Evolutionary conservation across 2,797 vertebrate species (phyloP).

Genomic region (Tadarida brasiliensis): DNA sequence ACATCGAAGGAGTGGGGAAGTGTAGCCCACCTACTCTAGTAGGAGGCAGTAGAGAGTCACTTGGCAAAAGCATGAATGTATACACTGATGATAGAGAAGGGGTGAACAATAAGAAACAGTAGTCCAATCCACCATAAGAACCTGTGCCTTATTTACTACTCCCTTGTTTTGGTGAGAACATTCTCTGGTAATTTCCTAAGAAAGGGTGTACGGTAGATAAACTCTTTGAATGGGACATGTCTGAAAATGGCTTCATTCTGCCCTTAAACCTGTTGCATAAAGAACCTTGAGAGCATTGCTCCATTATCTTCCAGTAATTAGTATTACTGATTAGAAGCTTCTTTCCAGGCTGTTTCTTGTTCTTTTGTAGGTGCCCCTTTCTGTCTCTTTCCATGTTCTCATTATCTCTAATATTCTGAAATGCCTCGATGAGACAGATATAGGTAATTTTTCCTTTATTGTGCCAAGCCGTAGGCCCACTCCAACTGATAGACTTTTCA

Average conservation of each 20-base stretch:
- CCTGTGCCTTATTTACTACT: background rate
- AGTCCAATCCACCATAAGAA: background rate
- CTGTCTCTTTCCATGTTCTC: background rate
- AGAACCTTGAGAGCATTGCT: background rate
- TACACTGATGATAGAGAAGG: background rate
- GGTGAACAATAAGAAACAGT: background rate
- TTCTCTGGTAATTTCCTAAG: background rate
- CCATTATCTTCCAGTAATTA: background rate
- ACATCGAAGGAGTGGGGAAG: background rate
- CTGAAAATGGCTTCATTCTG: conserved; percentile 6
- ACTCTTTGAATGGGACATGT: background rate
- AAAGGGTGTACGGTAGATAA: background rate
- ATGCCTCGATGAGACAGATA: background rate
- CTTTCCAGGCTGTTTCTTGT: background rate
- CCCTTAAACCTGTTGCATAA: background rate
- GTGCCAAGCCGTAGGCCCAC: background rate
- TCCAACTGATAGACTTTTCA: background rate
- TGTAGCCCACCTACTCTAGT: background rate
- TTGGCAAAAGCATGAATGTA: background rate
- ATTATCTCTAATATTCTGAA: background rate
- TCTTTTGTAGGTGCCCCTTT: background rate
- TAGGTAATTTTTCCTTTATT: background rate
- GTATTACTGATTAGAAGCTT: background rate
- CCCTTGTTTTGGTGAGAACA: background rate
- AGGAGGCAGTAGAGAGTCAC: background rate